phyloP scores from a whole-genome alignment of 2,888 invertebrate species.

The Callyntrura sp. region DNA sequence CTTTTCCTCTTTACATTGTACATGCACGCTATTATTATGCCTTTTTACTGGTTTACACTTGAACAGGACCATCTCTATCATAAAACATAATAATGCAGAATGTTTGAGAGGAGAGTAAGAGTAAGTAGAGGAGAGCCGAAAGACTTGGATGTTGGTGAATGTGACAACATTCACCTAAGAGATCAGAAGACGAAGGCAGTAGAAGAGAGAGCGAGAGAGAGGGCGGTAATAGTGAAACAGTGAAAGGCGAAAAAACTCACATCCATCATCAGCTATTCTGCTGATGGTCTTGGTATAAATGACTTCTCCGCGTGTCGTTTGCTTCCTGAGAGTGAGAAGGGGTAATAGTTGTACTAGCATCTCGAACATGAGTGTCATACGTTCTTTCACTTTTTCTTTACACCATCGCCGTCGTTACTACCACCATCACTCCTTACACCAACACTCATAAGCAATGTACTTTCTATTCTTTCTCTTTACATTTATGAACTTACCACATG shows the following conservation, averaged over 20 bases:
- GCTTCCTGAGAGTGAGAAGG: slow-evolving; percentile 70
- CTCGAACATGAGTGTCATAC: slow-evolving; percentile 72
- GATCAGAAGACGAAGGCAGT: slow-evolving; percentile 4
- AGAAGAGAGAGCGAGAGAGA: slow-evolving; percentile 33
- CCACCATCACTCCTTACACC: slow-evolving; percentile 15
- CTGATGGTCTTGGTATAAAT: slow-evolving; percentile 78
- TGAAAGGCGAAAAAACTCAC: slow-evolving; percentile 72
- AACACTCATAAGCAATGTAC: slow-evolving; percentile 56
- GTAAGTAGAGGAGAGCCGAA: slow-evolving; percentile 19
- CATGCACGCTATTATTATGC: slow-evolving; percentile 32
- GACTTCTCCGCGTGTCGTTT: slow-evolving; percentile 75
- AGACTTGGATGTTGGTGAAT: slow-evolving; percentile 50
- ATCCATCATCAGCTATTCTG: slow-evolving; percentile 79
- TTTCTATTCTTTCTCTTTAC: slow-evolving; percentile 56
- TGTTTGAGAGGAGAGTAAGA: slow-evolving; percentile 26
- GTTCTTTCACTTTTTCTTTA: slow-evolving; percentile 54
- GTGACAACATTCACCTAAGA: slow-evolving; percentile 66
- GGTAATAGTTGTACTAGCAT: slow-evolving; percentile 62
- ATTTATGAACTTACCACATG: slow-evolving; percentile 70
- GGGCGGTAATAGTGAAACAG: slow-evolving; percentile 48
- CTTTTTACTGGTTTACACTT: slow-evolving; percentile 44
- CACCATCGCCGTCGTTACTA: slow-evolving; percentile 5
- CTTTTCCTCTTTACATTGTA: slow-evolving; percentile 11
- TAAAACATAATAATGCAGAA: slow-evolving; percentile 64
- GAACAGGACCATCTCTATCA: slow-evolving; percentile 56